These are phyloP conservation scores for Cerastis leucographa DNA, from an alignment of 2,888 invertebrate species.

Conservation along the genomic window DNA sequence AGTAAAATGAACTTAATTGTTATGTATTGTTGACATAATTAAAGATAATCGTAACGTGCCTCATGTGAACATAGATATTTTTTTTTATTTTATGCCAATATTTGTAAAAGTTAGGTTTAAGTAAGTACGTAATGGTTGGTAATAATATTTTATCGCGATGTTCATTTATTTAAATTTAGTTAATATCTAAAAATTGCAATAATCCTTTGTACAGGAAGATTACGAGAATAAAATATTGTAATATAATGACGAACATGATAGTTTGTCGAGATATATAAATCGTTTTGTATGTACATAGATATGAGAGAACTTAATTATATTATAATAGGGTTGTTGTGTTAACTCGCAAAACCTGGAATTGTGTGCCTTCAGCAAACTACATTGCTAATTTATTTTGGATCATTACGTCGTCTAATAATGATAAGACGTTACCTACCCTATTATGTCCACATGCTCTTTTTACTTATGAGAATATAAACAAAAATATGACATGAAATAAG, in stretches of 20 bases:
- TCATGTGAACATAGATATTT: constrained; percentile 75
- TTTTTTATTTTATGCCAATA: constrained; percentile 79
- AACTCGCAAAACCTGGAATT: constrained; percentile 69
- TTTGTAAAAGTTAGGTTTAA: constrained; percentile 70
- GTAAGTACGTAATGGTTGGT: constrained; percentile 71
- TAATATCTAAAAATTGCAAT: constrained; percentile 67
- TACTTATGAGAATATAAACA: constrained; percentile 74
- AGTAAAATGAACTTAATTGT: constrained; percentile 69
- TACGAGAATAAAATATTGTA: constrained; percentile 65
- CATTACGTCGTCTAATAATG: constrained; percentile 66
- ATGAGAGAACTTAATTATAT: constrained; percentile 65
- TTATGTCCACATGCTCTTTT: constrained; percentile 74
- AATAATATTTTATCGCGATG: constrained; percentile 64
- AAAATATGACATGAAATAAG: constrained; percentile 58
- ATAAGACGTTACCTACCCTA: constrained; percentile 68
- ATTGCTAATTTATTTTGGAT: constrained; percentile 71
- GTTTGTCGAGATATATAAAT: constrained; percentile 66
- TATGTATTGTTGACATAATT: constrained; percentile 72
- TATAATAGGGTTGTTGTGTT: constrained; percentile 66
- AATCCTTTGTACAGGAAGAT: constrained; percentile 71
- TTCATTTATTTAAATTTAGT: constrained; percentile 69
- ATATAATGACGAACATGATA: constrained; percentile 62
- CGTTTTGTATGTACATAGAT: constrained; percentile 71
- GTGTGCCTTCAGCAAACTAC: constrained; percentile 74
- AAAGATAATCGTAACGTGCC: constrained; percentile 75